These are phyloP conservation scores for Pardalotus punctatus DNA, from an alignment of 2,113 vertebrate genomes.

Conservation along the genomic window DNA sequence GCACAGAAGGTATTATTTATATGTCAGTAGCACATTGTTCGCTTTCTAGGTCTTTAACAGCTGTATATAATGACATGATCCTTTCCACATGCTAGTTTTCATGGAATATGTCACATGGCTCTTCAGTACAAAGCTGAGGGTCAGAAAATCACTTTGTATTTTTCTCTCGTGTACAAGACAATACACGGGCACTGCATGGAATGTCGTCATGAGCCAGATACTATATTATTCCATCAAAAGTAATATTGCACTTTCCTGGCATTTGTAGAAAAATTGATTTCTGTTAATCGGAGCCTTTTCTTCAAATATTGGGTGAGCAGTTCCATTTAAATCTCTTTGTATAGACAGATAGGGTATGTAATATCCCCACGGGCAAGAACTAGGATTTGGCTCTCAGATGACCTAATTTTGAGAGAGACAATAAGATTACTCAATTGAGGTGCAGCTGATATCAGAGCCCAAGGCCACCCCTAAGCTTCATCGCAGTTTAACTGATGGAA, in stretches of 20 bases:
- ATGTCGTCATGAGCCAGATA: background rate
- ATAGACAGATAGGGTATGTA: background rate
- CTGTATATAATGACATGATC: conserved; percentile 1
- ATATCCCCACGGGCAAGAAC: background rate
- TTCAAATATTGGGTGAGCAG: background rate
- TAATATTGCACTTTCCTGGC: background rate
- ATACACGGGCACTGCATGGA: background rate
- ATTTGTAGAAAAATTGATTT: background rate
- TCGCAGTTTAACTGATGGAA: background rate
- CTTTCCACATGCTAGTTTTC: background rate
- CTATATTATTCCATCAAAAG: background rate
- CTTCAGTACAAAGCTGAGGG: background rate
- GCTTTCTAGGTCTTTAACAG: conserved; percentile 39
- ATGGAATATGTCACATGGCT: background rate
- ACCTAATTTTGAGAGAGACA: conserved; percentile 53
- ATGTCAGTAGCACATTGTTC: conserved; percentile 46
- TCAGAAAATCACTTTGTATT: background rate
- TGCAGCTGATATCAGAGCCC: conserved; percentile 51
- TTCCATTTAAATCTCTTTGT: conserved; percentile 12
- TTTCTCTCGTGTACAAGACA: background rate
- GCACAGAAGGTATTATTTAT: conserved; percentile 55
- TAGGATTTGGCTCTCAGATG: conserved; percentile 29
- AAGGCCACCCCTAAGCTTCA: conserved; percentile 33
- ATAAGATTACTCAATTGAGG: conserved; percentile 48
- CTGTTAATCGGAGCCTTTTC: conserved; percentile 14